Evolutionary conservation across 1,140 invertebrate species (phyloP), one percentile per base, ranked within the genome.

Genomic region (Glomeris maerens): DNA sequence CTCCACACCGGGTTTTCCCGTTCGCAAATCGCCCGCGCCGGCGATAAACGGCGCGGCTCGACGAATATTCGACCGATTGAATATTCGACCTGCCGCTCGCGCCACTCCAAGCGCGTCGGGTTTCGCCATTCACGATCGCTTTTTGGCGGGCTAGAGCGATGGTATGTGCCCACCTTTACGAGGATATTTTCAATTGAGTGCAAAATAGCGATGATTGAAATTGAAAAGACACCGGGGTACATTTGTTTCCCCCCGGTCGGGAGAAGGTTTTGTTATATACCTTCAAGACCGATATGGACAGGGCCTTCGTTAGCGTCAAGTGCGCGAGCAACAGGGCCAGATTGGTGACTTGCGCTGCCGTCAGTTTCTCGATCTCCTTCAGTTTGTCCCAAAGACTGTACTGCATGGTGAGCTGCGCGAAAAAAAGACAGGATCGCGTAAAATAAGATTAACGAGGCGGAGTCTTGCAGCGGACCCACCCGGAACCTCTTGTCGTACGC

Each of bases 301-400:
- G 62, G 4, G 79, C 79, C 55, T 83, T 78, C 50, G 82, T 77
- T 23, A 82, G 67, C 29, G 96, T 79, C n/a, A 95, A 69, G 65
- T 88, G 77, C 25, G 77, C 77, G 2, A 92, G 64, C 38, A 94
- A 78, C 60, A 80, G 75, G 1, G 84, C 83, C 47, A 96, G 67
- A 66, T 93, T 91, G 1, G 72, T 70, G 27, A 83, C 64, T 61
- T 82, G 77, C 13, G 70, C 66, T 39, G 74, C 70, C 0, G 73
- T 73, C 22, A 81, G 71, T 23, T 69, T 70, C 10, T 78, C 68
- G 17, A 96, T 63, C 39, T 83, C 79, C 63, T 93, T 90, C 17
- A 96, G 77, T 63, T 84, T 83, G 68, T 97, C 92, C 92, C 92
- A 97, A 4, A 89, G 66, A 17, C 79, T 76, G 64, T 78, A 95